phyloP scores from a whole-genome alignment of 2,113 vertebrate species.

The Anseranas semipalmata region DNA sequence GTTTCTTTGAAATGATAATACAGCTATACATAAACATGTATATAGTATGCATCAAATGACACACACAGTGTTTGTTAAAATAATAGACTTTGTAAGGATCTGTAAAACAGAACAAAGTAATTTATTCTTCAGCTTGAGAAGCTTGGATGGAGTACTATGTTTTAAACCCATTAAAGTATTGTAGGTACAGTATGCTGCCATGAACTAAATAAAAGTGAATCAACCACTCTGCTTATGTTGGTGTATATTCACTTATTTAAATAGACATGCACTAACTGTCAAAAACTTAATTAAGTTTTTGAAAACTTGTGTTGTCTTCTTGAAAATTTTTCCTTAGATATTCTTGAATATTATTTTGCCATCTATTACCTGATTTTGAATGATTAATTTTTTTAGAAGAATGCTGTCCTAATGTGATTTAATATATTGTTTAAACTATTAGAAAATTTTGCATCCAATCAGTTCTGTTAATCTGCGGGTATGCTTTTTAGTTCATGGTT shows the following conservation, averaged over 20 bases:
- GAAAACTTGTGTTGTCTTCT: not conserved
- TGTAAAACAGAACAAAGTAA: not conserved
- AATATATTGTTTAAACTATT: not conserved
- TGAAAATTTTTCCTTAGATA: not conserved
- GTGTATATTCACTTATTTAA: not conserved
- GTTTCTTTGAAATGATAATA: not conserved
- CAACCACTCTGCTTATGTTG: not conserved
- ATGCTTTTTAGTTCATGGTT: not conserved
- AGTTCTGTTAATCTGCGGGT: not conserved
- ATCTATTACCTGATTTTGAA: not conserved
- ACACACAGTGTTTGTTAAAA: not conserved
- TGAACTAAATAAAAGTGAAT: not conserved
- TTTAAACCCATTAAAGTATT: not conserved
- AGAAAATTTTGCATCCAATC: not conserved
- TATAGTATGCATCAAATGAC: not conserved
- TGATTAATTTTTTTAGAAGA: not conserved
- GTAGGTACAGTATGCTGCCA: not conserved
- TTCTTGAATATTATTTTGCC: not conserved
- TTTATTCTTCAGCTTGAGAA: not conserved
- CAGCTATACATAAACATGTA: rapidly evolving
- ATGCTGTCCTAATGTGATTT: not conserved
- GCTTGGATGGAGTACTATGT: not conserved
- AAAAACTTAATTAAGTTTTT: not conserved
- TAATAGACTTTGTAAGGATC: not conserved
- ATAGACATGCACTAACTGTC: not conserved